Evolutionary conservation across 2,797 vertebrate genomes (phyloP).

Genomic region (Anolis apletophallus): DNA sequence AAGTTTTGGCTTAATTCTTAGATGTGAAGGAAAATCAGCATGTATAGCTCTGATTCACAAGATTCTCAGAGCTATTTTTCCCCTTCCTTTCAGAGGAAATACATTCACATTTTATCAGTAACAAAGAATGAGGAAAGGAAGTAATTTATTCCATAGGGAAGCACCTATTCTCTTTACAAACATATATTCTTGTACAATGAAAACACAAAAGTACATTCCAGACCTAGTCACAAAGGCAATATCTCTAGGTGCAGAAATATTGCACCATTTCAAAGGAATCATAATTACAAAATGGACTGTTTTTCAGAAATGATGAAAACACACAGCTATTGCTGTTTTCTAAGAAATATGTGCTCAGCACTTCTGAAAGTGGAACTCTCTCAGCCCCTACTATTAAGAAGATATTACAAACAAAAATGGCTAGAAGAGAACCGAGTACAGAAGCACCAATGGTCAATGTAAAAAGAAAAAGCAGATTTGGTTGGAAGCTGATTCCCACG

Average conservation of each 20-base stretch:
- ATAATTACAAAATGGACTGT: not conserved
- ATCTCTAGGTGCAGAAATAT: slow-evolving; percentile 30
- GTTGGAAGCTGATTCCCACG: slow-evolving; percentile 72
- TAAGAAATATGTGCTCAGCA: slow-evolving; percentile 36
- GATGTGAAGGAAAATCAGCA: not conserved
- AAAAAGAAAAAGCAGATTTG: slow-evolving; percentile 71
- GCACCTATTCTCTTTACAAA: slow-evolving; percentile 11
- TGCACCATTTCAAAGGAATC: slow-evolving; percentile 17
- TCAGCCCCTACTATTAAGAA: slow-evolving; percentile 12
- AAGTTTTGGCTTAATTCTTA: not conserved
- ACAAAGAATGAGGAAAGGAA: slow-evolving; percentile 2
- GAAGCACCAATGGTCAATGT: slow-evolving; percentile 58
- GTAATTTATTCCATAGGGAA: slow-evolving; percentile 39
- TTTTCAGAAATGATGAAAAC: slow-evolving; percentile 12
- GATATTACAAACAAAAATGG: slow-evolving; percentile 33
- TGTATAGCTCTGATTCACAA: slow-evolving; percentile 6
- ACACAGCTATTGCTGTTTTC: slow-evolving; percentile 30
- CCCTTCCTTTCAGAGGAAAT: slow-evolving; percentile 10
- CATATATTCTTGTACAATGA: slow-evolving; percentile 30
- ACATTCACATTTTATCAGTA: slow-evolving; percentile 30
- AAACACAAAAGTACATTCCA: slow-evolving; percentile 55
- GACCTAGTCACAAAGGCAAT: not conserved
- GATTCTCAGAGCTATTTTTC: not conserved
- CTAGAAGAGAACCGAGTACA: slow-evolving; percentile 53
- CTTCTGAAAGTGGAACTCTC: slow-evolving; percentile 24